These are phyloP conservation scores for Coreoperca whiteheadi DNA, from an alignment of 2,113 vertebrate genomes.

Conservation along the genomic window DNA sequence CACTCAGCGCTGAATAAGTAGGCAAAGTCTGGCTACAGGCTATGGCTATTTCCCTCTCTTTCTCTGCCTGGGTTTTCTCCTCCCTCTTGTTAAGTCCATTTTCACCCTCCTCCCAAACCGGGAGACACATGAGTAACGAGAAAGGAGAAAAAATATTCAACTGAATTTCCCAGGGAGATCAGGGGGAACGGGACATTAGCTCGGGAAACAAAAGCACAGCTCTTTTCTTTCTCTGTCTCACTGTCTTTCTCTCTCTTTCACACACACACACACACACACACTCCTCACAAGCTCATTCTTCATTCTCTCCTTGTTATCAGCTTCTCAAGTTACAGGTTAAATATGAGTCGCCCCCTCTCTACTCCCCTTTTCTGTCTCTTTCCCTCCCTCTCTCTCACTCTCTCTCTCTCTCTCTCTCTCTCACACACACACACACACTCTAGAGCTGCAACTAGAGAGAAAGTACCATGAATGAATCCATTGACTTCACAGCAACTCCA, in stretches of 20 bases:
- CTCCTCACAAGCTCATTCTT: conserved; percentile 57
- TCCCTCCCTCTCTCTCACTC: conserved; percentile 17
- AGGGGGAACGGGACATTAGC: conserved; percentile 58
- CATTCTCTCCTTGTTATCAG: conserved; percentile 79
- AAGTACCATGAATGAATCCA: conserved; percentile 65
- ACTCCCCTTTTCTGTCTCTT: conserved; percentile 1
- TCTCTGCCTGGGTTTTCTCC: conserved; percentile 63
- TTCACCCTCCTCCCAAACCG: conserved; percentile 66
- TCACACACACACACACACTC: conserved; percentile 15
- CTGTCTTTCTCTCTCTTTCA: conserved; percentile 12
- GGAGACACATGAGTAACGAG: conserved; percentile 65
- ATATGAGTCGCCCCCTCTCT: conserved; percentile 73
- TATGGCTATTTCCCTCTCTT: conserved; percentile 63
- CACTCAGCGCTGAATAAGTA: conserved; percentile 75
- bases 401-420: neutral
- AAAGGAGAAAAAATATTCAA: conserved; percentile 48
- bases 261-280: conserved; percentile 22
- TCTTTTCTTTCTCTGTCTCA: conserved; percentile 55
- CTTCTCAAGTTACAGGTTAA: conserved; percentile 85
- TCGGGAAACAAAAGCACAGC: conserved; percentile 64
- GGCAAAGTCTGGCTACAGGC: conserved; percentile 72
- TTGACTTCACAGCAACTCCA: conserved; percentile 52
- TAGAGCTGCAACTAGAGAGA: conserved; percentile 34
- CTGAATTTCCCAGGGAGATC: conserved; percentile 74
- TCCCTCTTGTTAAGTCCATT: conserved; percentile 69